Base-by-base conservation (phyloP, 2,113 vertebrate species). In the Gymnorhina tibicen region DNA sequence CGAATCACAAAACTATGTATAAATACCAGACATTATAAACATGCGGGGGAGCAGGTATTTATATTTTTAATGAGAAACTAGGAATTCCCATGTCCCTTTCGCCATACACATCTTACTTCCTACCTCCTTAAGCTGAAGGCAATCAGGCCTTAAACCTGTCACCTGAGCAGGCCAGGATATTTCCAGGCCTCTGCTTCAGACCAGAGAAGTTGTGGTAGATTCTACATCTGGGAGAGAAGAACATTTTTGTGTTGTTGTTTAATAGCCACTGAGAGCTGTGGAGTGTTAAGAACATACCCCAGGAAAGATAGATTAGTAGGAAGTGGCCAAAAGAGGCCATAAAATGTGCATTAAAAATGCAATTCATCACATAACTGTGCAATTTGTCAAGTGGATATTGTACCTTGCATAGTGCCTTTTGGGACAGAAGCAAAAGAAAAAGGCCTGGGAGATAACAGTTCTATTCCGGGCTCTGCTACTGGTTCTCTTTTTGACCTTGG, bases 321-420 rank as follows among this genome's bases (percentile, higher is more conserved):
- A 96, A 96, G 95, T 96, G 95, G 83, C 95, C 95, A 94, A 93
- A 96, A 96, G 92, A 95, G 79, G 92, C 83, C 88, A 95, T 96
- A 96, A 97, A 96, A 96, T 78, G 96, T 94, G 91, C 95, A 96
- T 92, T 93, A 96, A 92, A 96, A 96, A 97, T 94, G 92, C 90
- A 96, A 94, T 96, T 97, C 79, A 96, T 97, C 95, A 97, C 88
- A 78, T 81, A 94, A 94, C 95, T 81, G 87, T 86, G 95, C 92
- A 94, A 96, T 96, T 97, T 96, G 90, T 96, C 96, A 95, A 93
- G 95, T 93, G 95, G 90, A 95, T 96, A 94, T 93, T 94, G 85
- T 95, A 96, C 95, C 92, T 93, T 92, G 66, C 76, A 92, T 75
- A 89, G 85, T 50, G 88, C 53, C 92, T 96, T 96, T 94, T 93